Percentiles rank a stretch among this genome's conserved stretches.
Evolutionary conservation across 2,888 invertebrate genomes (phyloP).

Genomic region (Nymphalis polychloros): DNA sequence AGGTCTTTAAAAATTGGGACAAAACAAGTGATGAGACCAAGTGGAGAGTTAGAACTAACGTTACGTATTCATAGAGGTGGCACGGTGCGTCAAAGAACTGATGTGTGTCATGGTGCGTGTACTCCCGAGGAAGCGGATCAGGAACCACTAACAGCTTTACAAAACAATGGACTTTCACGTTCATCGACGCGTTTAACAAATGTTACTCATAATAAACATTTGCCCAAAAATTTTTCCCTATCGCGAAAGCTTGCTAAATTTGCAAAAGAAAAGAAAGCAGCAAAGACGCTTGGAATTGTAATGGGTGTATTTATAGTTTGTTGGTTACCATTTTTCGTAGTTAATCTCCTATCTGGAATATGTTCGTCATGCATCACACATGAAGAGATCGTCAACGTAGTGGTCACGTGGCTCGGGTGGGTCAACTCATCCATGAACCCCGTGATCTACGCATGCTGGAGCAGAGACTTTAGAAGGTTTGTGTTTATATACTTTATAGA

Average conservation of each 20-base stretch:
- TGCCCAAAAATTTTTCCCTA: slow-evolving; percentile 94
- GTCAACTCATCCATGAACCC: slow-evolving; percentile 98
- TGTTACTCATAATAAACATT: slow-evolving; percentile 82
- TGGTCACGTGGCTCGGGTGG: slow-evolving; percentile 97
- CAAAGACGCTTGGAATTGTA: slow-evolving; percentile 97
- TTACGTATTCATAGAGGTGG: slow-evolving; percentile 97
- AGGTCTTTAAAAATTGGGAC: slow-evolving; percentile 94
- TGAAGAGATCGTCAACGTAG: slow-evolving; percentile 92
- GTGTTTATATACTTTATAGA: slow-evolving; percentile 31
- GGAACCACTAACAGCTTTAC: slow-evolving; percentile 88
- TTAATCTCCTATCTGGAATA: slow-evolving; percentile 94
- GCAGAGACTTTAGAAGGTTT: slow-evolving; percentile 96
- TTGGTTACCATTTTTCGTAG: slow-evolving; percentile 98
- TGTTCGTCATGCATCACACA: slow-evolving; percentile 93
- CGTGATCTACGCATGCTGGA: slow-evolving; percentile 99
- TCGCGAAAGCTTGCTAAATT: slow-evolving; percentile 97
- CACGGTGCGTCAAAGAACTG: slow-evolving; percentile 83
- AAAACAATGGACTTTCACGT: slow-evolving; percentile 89
- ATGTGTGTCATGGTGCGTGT: slow-evolving; percentile 79
- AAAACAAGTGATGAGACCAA: slow-evolving; percentile 92
- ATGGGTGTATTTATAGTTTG: slow-evolving; percentile 98
- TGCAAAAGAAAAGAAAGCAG: slow-evolving; percentile 98
- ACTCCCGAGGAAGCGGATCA: slow-evolving; percentile 86
- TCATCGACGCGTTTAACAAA: slow-evolving; percentile 85
- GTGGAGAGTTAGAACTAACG: slow-evolving; percentile 93